phyloP scores from a whole-genome alignment of 2,888 invertebrate species.

The Mythimna lalbum region DNA sequence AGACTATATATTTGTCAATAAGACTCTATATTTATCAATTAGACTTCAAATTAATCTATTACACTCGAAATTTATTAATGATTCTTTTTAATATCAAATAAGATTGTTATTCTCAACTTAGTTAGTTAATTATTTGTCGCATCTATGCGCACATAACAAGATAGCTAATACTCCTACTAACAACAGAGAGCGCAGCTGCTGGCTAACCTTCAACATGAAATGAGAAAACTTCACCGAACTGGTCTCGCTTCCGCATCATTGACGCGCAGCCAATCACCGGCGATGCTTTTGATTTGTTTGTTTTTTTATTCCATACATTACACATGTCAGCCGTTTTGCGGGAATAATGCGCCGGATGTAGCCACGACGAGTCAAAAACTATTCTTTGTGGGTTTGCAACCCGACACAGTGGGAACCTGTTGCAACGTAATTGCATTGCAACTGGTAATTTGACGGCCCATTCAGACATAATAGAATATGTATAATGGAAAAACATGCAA shows the following conservation, averaged over 20 bases:
- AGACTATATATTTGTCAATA: no score
- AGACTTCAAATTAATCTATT: no score
- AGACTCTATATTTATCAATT: no score
- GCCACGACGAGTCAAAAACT: slow-evolving; percentile 58
- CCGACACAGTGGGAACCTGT: slow-evolving; percentile 52
- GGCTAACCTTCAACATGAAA: slow-evolving; percentile 34
- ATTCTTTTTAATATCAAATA: no score
- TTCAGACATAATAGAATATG: slow-evolving; percentile 23
- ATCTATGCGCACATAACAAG: neutral
- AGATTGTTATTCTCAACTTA: neutral
- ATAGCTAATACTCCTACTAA: slow-evolving; percentile 9
- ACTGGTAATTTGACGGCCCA: slow-evolving; percentile 42
- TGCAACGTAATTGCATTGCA: slow-evolving; percentile 47
- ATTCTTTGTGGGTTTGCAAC: slow-evolving; percentile 54
- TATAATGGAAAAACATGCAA: slow-evolving; percentile 15
- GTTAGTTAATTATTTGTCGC: neutral
- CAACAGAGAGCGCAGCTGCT: slow-evolving; percentile 24
- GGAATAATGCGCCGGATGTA: slow-evolving; percentile 55
- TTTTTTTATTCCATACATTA: slow-evolving; percentile 35
- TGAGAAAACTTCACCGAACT: slow-evolving; percentile 51
- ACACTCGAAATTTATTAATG: no score
- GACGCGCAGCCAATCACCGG: slow-evolving; percentile 49
- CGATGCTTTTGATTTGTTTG: slow-evolving; percentile 30
- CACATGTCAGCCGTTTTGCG: slow-evolving; percentile 49
- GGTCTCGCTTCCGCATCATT: slow-evolving; percentile 65